A percentile compares a stretch with the other conserved stretches of the same genome.
Conservation (phyloP, 2,113 vertebrate genomes). For the Piliocolobus tephrosceles region DNA sequence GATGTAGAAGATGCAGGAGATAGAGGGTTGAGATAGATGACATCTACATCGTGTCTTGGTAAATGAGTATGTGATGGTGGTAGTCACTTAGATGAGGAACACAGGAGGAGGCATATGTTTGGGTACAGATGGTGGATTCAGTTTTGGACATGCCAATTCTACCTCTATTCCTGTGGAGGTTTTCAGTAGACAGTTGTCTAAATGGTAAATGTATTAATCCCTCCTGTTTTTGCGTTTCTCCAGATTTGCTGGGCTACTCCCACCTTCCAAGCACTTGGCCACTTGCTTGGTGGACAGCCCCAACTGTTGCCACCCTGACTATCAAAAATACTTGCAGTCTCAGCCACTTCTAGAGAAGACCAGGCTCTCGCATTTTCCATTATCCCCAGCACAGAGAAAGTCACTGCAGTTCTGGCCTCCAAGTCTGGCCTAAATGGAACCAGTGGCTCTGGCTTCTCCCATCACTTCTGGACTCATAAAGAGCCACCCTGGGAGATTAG, state of each 20-base stretch:
- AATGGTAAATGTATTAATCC: not conserved
- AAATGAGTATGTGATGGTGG: not conserved
- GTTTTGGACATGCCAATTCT: not conserved
- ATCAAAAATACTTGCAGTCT: not conserved
- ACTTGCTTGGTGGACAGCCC: not conserved
- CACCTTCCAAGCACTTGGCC: not conserved
- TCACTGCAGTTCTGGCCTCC: not conserved
- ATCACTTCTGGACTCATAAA: not conserved
- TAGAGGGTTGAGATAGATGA: not conserved
- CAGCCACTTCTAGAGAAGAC: no score
- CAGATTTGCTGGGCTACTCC: not conserved
- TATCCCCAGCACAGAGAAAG: not conserved
- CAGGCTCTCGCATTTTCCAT: not conserved
- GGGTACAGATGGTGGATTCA: not conserved
- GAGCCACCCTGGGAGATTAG: rapidly evolving
- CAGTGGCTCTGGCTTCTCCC: not conserved
- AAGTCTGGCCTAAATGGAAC: not conserved
- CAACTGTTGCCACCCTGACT: not conserved
- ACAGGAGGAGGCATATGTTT: not conserved
- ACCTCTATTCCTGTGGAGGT: not conserved
- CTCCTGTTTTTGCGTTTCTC: not conserved
- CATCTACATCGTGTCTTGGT: not conserved
- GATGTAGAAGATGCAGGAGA: not conserved
- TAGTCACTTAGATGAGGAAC: not conserved
- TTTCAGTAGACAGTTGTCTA: not conserved